Evolutionary conservation across 2,888 invertebrate genomes (phyloP).

Genomic region (Acronicta leporina): DNA sequence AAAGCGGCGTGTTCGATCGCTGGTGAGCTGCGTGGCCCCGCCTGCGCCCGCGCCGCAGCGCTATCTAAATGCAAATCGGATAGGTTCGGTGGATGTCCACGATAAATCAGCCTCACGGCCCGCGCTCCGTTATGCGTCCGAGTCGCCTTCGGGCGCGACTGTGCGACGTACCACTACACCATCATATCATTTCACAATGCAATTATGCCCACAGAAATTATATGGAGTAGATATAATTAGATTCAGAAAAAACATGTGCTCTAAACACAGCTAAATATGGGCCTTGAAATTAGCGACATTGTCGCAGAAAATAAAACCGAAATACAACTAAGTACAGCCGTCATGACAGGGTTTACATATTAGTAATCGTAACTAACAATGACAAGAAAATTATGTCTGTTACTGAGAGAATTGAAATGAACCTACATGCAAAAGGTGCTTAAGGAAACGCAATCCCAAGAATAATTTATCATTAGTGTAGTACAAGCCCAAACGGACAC

Average conservation of each 20-base stretch:
- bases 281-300: conserved; percentile 22
- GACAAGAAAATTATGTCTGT: conserved; percentile 64
- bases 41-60: conserved; percentile 64
- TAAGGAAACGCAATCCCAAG: conserved; percentile 67
- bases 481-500: conserved; percentile 59
- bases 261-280: conserved; percentile 39
- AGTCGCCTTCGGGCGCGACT: conserved; percentile 65
- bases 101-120: conserved; percentile 83
- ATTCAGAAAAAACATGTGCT: conserved; percentile 31
- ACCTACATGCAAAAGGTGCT: conserved; percentile 66
- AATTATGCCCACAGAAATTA: conserved; percentile 52
- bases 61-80: conserved; percentile 89
- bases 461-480: conserved; percentile 70
- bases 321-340: background rate
- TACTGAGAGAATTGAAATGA: conserved; percentile 59
- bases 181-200: conserved; percentile 58
- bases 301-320: conserved; percentile 15
- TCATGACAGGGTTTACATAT: conserved; percentile 13
- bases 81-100: conserved; percentile 86
- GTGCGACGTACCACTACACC: conserved; percentile 49
- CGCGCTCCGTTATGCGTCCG: conserved; percentile 76
- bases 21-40: conserved; percentile 61
- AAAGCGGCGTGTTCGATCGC: conserved; percentile 61
- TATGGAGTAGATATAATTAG: conserved; percentile 32
- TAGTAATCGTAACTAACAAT: conserved; percentile 57